Evolutionary conservation across 2,797 vertebrate species (phyloP).

Genomic region (Megalops cyprinoides): DNA sequence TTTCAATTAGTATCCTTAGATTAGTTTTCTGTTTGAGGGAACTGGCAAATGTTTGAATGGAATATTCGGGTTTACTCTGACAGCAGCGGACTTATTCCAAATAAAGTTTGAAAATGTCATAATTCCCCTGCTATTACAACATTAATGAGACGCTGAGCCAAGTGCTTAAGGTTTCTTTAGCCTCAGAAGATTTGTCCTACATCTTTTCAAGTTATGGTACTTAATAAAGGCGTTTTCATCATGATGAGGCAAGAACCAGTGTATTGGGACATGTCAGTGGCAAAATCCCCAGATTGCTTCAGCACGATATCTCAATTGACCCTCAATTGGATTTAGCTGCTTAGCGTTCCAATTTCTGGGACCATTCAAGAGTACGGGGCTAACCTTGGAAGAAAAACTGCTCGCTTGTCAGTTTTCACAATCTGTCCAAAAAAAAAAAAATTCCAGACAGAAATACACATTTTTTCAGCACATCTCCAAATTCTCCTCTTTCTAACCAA

Average conservation of each 20-base stretch:
- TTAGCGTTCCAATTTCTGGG: background rate
- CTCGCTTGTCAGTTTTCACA: background rate
- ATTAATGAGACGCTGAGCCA: slow-evolving; percentile 11
- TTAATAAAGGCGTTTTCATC: slow-evolving; percentile 14
- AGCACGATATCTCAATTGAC: slow-evolving; percentile 7
- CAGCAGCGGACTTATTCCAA: background rate
- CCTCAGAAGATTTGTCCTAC: background rate
- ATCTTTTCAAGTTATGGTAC: slow-evolving; percentile 8
- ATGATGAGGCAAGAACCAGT: background rate
- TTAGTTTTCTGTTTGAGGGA: too few relatives aligned
- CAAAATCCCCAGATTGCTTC: slow-evolving; percentile 13
- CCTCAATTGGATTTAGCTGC: background rate
- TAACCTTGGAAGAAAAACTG: slow-evolving; percentile 14
- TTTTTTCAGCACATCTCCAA: background rate
- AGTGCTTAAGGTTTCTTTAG: background rate
- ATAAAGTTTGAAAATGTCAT: background rate
- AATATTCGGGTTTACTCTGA: background rate
- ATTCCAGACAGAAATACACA: too few relatives aligned
- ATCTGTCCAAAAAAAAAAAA: too few relatives aligned
- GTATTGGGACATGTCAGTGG: background rate
- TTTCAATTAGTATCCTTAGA: too few relatives aligned
- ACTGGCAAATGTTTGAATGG: background rate
- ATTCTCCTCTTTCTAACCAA: background rate
- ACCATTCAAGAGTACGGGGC: background rate
- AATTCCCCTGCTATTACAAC: background rate